Evolutionary conservation across 2,113 vertebrate species (phyloP).

Genomic region (Trichechus manatus): DNA sequence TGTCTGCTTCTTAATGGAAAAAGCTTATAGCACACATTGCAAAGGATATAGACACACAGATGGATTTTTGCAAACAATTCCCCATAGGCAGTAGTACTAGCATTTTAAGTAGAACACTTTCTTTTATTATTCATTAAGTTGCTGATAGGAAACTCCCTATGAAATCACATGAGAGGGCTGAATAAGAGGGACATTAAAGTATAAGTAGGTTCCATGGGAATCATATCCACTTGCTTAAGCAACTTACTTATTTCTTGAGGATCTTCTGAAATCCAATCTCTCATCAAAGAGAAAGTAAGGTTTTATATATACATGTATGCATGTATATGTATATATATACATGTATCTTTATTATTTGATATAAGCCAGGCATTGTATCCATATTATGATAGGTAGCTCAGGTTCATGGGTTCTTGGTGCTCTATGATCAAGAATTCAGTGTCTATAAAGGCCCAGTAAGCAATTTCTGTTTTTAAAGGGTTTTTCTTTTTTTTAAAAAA

Average conservation of each 20-base stretch:
- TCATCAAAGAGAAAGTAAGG: background rate
- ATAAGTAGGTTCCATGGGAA: background rate
- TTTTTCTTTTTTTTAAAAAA: background rate
- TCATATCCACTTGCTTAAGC: background rate
- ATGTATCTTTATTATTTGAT: background rate
- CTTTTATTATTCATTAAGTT: background rate
- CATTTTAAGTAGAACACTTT: too few species aligned
- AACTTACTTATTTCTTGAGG: background rate
- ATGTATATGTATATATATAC: too few species aligned
- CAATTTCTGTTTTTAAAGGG: background rate
- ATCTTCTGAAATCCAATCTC: background rate
- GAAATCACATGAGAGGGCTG: background rate
- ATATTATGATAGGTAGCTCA: background rate
- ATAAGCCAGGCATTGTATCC: background rate
- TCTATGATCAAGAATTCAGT: background rate
- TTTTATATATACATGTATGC: background rate
- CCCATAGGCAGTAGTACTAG: too few species aligned
- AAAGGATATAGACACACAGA: too few species aligned
- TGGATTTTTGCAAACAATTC: too few species aligned
- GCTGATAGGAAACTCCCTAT: background rate
- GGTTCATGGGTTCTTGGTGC: background rate
- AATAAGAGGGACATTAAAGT: background rate
- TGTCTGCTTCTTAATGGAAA: too few species aligned
- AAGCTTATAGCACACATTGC: too few species aligned
- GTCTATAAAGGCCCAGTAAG: too few species aligned